phyloP scores from a whole-genome alignment of 2,113 vertebrate species.

The Zapus hudsonius region DNA sequence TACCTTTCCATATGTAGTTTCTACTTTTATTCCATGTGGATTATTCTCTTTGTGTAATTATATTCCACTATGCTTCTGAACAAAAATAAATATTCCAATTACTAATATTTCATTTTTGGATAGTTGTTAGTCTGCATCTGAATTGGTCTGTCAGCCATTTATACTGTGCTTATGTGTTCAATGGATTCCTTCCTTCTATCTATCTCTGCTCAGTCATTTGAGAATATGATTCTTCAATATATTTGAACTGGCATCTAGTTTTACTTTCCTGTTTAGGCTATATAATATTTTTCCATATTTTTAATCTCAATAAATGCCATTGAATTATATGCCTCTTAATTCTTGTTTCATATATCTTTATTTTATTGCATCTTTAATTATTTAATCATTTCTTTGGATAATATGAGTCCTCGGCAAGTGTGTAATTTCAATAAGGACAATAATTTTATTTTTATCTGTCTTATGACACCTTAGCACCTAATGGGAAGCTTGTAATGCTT shows the following conservation, averaged over 20 bases:
- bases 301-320: not conserved
- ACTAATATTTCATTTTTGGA: too few species aligned
- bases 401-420: not conserved
- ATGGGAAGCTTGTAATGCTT: not conserved
- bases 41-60: not conserved
- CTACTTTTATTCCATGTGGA: not conserved
- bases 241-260: not conserved
- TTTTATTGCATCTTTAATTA: conserved; percentile 16
- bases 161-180: not conserved
- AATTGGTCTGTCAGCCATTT: not conserved
- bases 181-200: not conserved
- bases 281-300: not conserved
- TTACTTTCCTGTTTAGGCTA: too few species aligned
- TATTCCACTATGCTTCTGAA: too few species aligned
- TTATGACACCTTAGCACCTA: not conserved
- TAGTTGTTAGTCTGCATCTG: not conserved
- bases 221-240: not conserved
- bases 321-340: not conserved
- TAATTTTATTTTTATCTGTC: not conserved
- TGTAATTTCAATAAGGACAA: not conserved
- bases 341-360: not conserved
- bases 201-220: not conserved
- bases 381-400: not conserved
- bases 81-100: too few species aligned
- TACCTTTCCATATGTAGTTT: not conserved